Evolutionary conservation across 2,797 vertebrate genomes (phyloP), one percentile per base, ranked within the genome.

Genomic region (Coreius guichenoti): DNA sequence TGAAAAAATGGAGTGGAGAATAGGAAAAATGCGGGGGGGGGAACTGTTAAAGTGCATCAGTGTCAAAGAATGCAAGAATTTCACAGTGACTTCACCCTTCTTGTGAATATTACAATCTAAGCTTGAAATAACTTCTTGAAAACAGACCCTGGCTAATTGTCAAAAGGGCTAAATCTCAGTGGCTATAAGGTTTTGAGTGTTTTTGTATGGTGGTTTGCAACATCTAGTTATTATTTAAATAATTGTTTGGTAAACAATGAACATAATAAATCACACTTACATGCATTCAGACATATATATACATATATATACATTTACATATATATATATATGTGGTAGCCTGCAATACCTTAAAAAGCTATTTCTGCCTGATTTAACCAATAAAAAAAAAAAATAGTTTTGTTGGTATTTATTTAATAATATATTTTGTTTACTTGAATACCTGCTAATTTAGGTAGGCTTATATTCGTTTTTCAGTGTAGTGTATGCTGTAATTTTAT

Each of bases 1-100:
- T 88, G 65, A 76, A 33, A 49, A 74, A 61, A 78, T 49, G 45
- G 31, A 56, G 36, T 8, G 31, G 29, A 54, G 67, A 74, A 72
- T 8, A 13, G 80, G 23, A 26, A 82, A 70, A 68, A 76, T 63
- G 5, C 63, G 45, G 17, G 16, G 5, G 1, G 7, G 7, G 51
- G 5, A 36, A 33, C 36, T 29, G 31, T 47, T 83, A 51, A 78
- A 82, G 26, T 39, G 23, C 43, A 70, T 73, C 49, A 56, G 51
- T 29, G 14, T 82, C 43, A 75, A 68, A 78, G 26, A 56, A 58
- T 47, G 54, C 49, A 29, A n/a, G n/a, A 31, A 19, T 67, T 76
- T 76, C 4, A 51, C 12, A 13, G 45, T 77, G 63, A 45, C 19
- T 29, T 39, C 23, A 17, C 68, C 12, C 43, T 31, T 82, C 11